These are phyloP conservation scores for Griposia aprilina DNA, from an alignment of 2,888 invertebrate species.

Conservation along the genomic window DNA sequence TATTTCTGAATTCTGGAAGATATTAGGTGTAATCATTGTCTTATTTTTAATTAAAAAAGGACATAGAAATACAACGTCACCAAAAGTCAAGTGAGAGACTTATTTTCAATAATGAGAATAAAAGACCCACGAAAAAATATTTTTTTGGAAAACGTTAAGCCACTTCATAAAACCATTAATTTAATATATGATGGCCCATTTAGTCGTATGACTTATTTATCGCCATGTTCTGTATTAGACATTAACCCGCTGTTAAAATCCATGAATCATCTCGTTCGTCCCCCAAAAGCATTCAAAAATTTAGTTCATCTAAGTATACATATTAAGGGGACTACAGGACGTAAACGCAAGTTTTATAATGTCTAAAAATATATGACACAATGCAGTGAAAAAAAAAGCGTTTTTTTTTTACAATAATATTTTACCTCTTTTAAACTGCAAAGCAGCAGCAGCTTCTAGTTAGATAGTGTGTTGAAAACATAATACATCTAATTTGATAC, in stretches of 20 bases:
- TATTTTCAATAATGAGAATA: not conserved
- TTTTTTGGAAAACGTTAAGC: no score
- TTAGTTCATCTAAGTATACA: not conserved
- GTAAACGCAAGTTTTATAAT: no score
- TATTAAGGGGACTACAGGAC: not conserved
- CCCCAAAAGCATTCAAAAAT: not conserved
- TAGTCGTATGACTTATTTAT: not conserved
- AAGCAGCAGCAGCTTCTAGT: no score
- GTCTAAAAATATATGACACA: no score
- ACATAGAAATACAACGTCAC: not conserved
- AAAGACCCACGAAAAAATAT: not conserved
- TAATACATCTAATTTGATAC: no score
- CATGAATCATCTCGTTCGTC: not conserved
- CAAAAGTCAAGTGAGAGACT: not conserved
- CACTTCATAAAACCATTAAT: not conserved
- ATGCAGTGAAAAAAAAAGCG: no score
- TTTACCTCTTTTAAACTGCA: no score
- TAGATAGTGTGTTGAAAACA: no score
- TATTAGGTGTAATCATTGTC: not conserved
- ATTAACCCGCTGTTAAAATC: not conserved
- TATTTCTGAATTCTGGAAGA: not conserved
- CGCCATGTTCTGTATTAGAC: not conserved
- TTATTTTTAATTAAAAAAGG: not conserved
- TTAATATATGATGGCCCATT: not conserved
- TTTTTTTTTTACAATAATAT: no score